phyloP scores from a whole-genome alignment of 1,140 invertebrate genomes.

The Cheumatopsyche charites region DNA sequence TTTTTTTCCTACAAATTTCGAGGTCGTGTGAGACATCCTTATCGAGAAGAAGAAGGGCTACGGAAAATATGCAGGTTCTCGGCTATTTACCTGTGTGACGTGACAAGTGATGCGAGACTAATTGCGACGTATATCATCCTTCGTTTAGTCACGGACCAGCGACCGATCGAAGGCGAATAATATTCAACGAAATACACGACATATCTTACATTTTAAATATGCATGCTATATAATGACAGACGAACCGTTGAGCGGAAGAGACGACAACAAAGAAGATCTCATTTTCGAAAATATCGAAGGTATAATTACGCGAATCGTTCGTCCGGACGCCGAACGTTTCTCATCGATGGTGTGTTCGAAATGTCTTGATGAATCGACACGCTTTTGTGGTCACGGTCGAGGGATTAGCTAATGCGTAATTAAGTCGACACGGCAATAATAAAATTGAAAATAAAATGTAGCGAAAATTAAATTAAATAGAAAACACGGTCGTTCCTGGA shows the following conservation, averaged over 20 bases:
- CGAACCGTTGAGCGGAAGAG: not conserved
- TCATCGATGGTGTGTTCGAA: too few species aligned
- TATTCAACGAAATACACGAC: conserved; percentile 4
- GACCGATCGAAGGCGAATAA: conserved; percentile 33
- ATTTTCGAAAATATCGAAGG: not conserved
- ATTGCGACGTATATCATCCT: conserved; percentile 42
- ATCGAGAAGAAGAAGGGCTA: not conserved
- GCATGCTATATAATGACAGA: too few species aligned
- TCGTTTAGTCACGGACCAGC: conserved; percentile 45
- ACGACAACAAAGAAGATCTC: too few species aligned
- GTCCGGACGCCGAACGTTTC: too few species aligned
- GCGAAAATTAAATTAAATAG: not conserved
- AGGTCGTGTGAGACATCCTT: not conserved
- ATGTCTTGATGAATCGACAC: too few species aligned
- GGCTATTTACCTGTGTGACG: conserved; percentile 34
- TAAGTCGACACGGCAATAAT: too few species aligned
- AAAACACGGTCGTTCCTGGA: conserved; percentile 6
- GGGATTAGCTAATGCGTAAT: too few species aligned
- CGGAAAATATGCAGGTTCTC: conserved; percentile 17
- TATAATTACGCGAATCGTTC: not conserved
- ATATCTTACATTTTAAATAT: not conserved
- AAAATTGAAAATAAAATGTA: not conserved
- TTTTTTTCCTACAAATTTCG: too few species aligned
- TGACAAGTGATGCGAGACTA: conserved; percentile 46
- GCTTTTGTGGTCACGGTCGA: too few species aligned